Base-by-base conservation (phyloP, 2,113 vertebrate genomes). In the Anser cygnoides region DNA sequence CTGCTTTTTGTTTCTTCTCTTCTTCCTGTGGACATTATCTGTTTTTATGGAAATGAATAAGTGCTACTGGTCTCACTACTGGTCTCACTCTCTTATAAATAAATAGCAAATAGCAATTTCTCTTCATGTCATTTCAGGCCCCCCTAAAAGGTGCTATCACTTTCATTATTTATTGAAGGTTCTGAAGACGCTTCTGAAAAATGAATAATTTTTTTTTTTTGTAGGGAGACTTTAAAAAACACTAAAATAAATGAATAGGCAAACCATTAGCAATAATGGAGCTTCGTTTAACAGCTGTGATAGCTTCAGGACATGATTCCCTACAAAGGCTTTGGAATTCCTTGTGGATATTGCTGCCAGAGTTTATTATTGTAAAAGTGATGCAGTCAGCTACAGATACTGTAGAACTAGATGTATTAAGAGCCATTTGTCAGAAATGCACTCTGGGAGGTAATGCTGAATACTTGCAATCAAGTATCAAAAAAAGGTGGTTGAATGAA, bases 301-400 rank as follows among this genome's bases (percentile, higher is more conserved):
- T 92, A 84, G 39, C 72, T 93, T 78, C 79, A 89, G 95, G 82
- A 90, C 12, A 22, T 87, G 76, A 89, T 95, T 92, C 79, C 90
- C 28, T 4, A 8, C 59, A 95, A 95, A 89, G 57, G 29, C 57
- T 93, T 92, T 93, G 73, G 76, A 95, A 93, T 96, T 96, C 95
- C 90, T 90, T 91, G 57, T 79, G 94, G 89, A 87, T 91, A 80
- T 95, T 89, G 55, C 76, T 97, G 83, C 77, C 93, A 93, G 95
- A 83, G 57, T 78, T 92, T 82, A 66, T 94, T 96, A 93, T 77
- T 96, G 70, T 96, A 92, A 96, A 96, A 96, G 67, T 54, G 87
- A 67, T 84, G 55, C 68, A 93, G 87, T 75, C 82, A 89, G 54
- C 62, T 91, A 39, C 16, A 70, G 73, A 90, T 93, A 75, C 11